Conservation (phyloP, 2,797 vertebrate species). For the Austrolebias charrua region DNA sequence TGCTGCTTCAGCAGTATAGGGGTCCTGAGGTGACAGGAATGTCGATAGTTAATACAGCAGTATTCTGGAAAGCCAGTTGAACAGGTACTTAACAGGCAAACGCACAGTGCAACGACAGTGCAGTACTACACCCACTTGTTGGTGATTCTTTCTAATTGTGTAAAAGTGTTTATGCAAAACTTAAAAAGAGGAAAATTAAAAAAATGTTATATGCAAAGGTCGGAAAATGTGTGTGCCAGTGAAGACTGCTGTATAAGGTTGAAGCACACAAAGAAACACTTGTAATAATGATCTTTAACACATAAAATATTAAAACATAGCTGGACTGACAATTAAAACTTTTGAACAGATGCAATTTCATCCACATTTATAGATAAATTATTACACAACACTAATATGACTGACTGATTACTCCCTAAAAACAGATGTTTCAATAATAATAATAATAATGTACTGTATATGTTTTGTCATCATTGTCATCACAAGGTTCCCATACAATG, state of each 20-base stretch:
- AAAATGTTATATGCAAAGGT: neutral
- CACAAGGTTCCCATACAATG: no score
- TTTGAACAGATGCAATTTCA: no score
- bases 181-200: neutral
- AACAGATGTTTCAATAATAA: neutral
- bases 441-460: no score
- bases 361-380: neutral
- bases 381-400: neutral
- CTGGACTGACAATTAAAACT: no score
- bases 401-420: neutral
- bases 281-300: no score
- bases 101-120: slow-evolving; percentile 18
- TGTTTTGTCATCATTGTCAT: no score
- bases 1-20: slow-evolving; percentile 60
- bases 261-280: no score
- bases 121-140: slow-evolving; percentile 6
- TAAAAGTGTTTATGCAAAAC: neutral
- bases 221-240: no score
- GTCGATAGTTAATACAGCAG: slow-evolving; percentile 78
- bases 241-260: no score
- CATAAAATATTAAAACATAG: no score
- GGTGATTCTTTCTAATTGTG: slow-evolving; percentile 19
- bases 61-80: slow-evolving; percentile 60
- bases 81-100: slow-evolving; percentile 56
- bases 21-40: slow-evolving; percentile 65